Evolutionary conservation across 2,888 invertebrate genomes (phyloP), one percentile per base, ranked within the genome.

Genomic region (Chrysolina americana): DNA sequence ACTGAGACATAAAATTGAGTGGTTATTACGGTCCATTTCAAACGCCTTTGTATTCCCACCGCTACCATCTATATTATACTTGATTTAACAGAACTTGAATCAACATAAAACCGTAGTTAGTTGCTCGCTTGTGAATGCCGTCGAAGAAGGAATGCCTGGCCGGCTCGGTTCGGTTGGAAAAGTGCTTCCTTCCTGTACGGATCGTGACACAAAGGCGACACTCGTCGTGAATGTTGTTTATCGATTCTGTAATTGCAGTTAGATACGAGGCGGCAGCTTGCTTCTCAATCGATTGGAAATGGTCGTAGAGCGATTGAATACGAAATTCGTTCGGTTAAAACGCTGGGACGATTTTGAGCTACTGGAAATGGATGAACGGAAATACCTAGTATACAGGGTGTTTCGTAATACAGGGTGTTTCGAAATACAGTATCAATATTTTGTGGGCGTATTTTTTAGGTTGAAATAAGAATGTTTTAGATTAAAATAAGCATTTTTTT

Each of bases 121-220:
- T 36, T n/a, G 59, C 59, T 28, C 28, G 36, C 15, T 59, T 36
- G 59, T 28, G n/a, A n/a, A 59, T 36, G 23, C 59, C n/a, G 36
- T n/a, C 36, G 59, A 23, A 59, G 59, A 59, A 59, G 59, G 59
- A 59, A 59, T 59, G 59, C 36, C 59, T 28, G 28, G 19, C 47
- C 65, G 48, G 47, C 65, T n/a, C n/a, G n/a, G n/a, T n/a, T n/a
- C n/a, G n/a, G n/a, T n/a, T 48, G 17, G 65, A 47, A 65, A 65
- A 65, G 66, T 36, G 50, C 66, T 66, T 66, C 66, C 66, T 66
- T 66, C 66, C 66, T 66, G 9, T 17, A n/a, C 15, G 36, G 36
- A 66, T 53, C 66, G 66, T 66, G 66, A 66, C 66, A 48, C n/a
- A 50, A 28, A 66, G 28, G 11, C 50, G 59, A 59, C 59, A 59